Evolutionary conservation across 2,113 vertebrate genomes (phyloP), one percentile per base, ranked within the genome.

Genomic region (Nothoprocta pentlandii): DNA sequence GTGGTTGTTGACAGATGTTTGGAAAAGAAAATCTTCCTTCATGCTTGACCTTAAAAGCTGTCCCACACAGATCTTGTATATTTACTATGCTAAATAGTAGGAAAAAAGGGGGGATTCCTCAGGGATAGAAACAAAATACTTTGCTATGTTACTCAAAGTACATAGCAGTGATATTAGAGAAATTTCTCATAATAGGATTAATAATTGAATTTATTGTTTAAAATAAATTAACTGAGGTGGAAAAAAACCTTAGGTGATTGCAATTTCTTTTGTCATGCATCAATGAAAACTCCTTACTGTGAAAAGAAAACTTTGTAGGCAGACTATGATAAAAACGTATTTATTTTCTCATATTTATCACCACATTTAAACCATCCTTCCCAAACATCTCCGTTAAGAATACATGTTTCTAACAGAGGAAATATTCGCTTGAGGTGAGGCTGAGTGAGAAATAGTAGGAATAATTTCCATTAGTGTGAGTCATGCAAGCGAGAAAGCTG

Each of bases 21-120:
- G 80, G 75, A 88, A 97, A 90, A 95, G 32, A 95, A 97, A 96
- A 96, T 85, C 77, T 94, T 95, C 89, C 85, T 96, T 95, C 95
- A 92, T 94, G 49, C 56, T 97, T 96, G 96, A 97, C 96, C 94
- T 97, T 97, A 97, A 97, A 96, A 95, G n/a, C 67, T 94, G 61
- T 93, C 95, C 92, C 89, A 92, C 46, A 32, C 47, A 67, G 51
- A 86, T 77, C 15, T 67, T 92, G 32, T 95, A 23, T 68, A 94
- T 96, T 93, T 96, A 86, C 68, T 93, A 75, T 30, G 42, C 53
- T 92, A 90, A 96, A 90, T 74, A 89, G 28, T 85, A 90, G 96
- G 96, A 71, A 61, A 92, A 94, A 96, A 85, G 11, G 1, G 2
- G 4, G 88, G 88, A 47, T 77, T 84, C 12, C 95, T 73, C 46